Evolutionary conservation across 2,797 vertebrate genomes (phyloP), one percentile per base, ranked within the genome.

Genomic region (Lemur catta): DNA sequence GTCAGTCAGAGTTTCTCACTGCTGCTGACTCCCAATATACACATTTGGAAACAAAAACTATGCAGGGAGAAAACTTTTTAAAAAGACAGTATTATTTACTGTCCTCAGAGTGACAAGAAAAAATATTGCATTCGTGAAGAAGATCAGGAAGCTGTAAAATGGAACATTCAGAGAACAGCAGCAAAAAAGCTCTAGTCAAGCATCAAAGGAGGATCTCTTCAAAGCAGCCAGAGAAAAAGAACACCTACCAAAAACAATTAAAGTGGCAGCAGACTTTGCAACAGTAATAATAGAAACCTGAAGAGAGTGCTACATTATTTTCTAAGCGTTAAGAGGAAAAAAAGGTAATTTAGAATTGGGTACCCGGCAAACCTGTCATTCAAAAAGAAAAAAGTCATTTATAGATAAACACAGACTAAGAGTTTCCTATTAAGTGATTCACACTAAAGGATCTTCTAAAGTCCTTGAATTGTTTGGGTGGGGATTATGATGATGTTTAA

Each of bases 351-450:
- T 78, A 87, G 63, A 94, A 78, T n/a, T 85, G 38, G 13, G 10
- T 65, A 67, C 63, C 35, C n/a, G 78, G 43, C 15, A 95, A 85
- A 92, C 38, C 61, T 89, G 89, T 78, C 20, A 89, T 95, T 95
- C 30, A 92, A 86, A 76, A 94, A 90, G 72, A 93, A 87, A 57
- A 95, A 90, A 75, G 30, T 10, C 15, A 93, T 89, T 92, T 90
- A 48, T 6, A 95, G 72, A 89, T 92, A 79, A 94, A 81, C 6
- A 81, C 28, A 89, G 59, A 85, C 38, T 41, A 59, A 88, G 55
- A 48, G 28, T n/a, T 85, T 96, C 48, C 50, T 88, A 33, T 69
- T 84, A 93, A 87, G 38, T 81, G 33, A 81, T 63, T 14, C 71
- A 20, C 24, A 33, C 52, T 69, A 72, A 90, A 93, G 28, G 46